Percentiles rank a stretch among this genome's conserved stretches.
phyloP scores from a whole-genome alignment of 2,797 vertebrate genomes.

The Fistularia tabacaria region DNA sequence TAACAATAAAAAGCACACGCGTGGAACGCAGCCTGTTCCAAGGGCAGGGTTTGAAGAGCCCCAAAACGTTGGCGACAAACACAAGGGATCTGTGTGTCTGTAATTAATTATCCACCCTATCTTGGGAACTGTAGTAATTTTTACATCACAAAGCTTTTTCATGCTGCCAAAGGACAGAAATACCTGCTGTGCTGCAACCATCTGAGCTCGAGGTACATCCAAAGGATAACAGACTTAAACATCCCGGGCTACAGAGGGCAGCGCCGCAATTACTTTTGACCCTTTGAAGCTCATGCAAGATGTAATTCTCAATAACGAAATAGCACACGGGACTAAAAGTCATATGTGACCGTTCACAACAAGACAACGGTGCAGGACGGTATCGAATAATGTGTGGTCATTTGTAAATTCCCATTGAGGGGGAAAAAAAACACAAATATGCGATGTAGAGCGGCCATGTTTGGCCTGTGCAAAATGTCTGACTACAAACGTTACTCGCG shows the following conservation, averaged over 20 bases:
- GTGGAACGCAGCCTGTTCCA: neutral
- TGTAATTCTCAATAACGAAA: conserved; percentile 21
- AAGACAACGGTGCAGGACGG: too few relatives aligned
- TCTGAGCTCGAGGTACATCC: conserved; percentile 14
- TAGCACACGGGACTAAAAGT: neutral
- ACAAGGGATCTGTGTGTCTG: neutral
- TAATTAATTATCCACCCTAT: conserved; percentile 20
- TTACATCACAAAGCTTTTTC: conserved; percentile 35
- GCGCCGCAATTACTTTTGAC: conserved; percentile 15
- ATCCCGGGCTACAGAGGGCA: neutral
- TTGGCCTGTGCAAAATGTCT: conserved; percentile 37
- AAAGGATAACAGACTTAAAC: conserved; percentile 1
- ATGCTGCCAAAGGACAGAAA: conserved; percentile 30
- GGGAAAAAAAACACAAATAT: too few relatives aligned
- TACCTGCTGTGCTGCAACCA: conserved; percentile 13
- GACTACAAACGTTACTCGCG: conserved; percentile 48
- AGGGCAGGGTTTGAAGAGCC: neutral
- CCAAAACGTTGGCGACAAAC: conserved; percentile 2
- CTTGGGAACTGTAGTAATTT: conserved; percentile 33
- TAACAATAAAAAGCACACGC: neutral
- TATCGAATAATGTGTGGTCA: too few relatives aligned
- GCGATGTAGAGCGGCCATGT: too few relatives aligned
- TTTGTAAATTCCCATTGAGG: too few relatives aligned
- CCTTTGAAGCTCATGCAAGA: conserved; percentile 20
- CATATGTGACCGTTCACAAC: neutral